Percentiles rank a stretch among this genome's conserved stretches.
These are phyloP conservation scores for Poeciliopsis presidionis DNA, from an alignment of 2,797 vertebrate genomes.

Conservation along the genomic window DNA sequence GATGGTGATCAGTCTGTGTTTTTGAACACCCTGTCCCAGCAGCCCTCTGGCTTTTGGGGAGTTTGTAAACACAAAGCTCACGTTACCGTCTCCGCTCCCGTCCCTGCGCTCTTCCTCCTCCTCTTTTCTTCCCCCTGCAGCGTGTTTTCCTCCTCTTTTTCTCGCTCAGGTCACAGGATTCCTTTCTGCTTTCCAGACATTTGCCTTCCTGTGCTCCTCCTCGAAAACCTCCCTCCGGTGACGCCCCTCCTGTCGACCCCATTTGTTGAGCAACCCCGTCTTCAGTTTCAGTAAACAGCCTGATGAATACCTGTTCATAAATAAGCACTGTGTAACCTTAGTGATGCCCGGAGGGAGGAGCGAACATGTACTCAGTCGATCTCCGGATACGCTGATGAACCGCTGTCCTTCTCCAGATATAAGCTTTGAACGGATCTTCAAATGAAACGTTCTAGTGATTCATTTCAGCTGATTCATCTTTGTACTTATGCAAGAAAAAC, in stretches of 20 bases:
- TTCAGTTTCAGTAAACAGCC: slow-evolving; percentile 56
- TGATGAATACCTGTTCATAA: slow-evolving; percentile 23
- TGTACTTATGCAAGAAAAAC: neutral
- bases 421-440: neutral
- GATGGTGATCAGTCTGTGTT: slow-evolving; percentile 20
- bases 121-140: neutral
- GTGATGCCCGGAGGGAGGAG: neutral
- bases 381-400: neutral
- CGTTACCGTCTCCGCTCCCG: slow-evolving; percentile 56
- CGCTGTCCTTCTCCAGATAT: neutral
- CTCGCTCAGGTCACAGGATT: slow-evolving; percentile 11
- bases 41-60: slow-evolving; percentile 48
- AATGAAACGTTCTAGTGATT: neutral
- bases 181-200: slow-evolving; percentile 3
- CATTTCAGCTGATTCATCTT: neutral
- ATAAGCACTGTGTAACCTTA: slow-evolving; percentile 23
- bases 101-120: slow-evolving; percentile 16
- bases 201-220: slow-evolving; percentile 7
- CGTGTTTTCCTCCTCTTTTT: slow-evolving; percentile 40
- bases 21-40: slow-evolving; percentile 69
- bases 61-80: slow-evolving; percentile 75
- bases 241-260: neutral
- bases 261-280: slow-evolving; percentile 39
- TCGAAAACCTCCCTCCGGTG: neutral
- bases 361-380: slow-evolving; percentile 17